Evolutionary conservation across 2,113 vertebrate species (phyloP).

Genomic region (Corythaeola cristata): DNA sequence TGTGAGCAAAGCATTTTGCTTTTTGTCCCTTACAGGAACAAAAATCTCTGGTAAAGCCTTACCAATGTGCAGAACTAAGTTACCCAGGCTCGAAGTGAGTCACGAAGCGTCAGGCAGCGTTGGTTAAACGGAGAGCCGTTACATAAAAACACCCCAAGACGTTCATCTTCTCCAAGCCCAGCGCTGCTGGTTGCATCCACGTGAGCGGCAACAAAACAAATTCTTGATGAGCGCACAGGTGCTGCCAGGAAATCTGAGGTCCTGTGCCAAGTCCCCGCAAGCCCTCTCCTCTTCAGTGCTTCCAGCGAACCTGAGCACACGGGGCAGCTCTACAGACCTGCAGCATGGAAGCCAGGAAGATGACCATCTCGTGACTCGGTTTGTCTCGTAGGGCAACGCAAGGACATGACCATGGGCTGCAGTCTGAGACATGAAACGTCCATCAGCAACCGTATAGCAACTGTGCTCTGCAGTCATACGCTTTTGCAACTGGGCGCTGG

Average conservation of each 20-base stretch:
- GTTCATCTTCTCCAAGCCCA: not conserved
- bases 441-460: not conserved
- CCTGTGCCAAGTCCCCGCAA: not conserved
- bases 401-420: not conserved
- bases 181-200: not conserved
- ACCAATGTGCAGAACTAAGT: not conserved
- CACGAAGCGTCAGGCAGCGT: not conserved
- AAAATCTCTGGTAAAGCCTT: not conserved
- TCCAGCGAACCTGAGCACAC: not conserved
- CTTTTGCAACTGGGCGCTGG: not conserved
- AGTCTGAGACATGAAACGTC: not conserved
- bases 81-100: not conserved
- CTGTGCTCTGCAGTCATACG: rapidly evolving
- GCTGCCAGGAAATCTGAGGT: not conserved
- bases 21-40: not conserved
- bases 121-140: not conserved
- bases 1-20: not conserved
- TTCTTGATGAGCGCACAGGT: not conserved
- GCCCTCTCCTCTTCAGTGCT: not conserved
- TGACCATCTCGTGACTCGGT: not conserved
- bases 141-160: not conserved
- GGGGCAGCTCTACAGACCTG: not conserved
- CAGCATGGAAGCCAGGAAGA: not conserved
- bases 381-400: not conserved
- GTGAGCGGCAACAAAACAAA: not conserved